Conservation (phyloP, 2,888 invertebrate genomes). For the Parnassius glacialis region DNA sequence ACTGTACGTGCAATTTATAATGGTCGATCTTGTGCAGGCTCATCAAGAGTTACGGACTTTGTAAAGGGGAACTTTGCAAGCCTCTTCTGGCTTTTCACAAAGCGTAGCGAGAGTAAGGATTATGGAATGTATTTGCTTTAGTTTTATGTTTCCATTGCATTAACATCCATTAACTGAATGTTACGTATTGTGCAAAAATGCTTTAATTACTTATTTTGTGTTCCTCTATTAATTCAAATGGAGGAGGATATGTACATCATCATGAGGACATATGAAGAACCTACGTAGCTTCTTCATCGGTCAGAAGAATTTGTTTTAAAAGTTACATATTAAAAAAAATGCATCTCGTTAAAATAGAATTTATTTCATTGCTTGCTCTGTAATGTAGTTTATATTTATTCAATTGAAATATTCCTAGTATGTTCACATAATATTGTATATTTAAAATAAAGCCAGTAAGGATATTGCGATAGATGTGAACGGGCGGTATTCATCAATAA, state of each 20-base stretch:
- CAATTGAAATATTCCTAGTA: neutral
- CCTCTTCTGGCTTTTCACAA: conserved; percentile 15
- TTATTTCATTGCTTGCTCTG: too few relatives aligned
- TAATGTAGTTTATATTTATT: neutral
- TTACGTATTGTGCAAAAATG: neutral
- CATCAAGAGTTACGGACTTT: conserved; percentile 26
- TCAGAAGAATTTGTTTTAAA: too few relatives aligned
- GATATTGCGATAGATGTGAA: neutral
- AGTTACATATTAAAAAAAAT: too few relatives aligned
- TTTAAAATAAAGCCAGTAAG: neutral
- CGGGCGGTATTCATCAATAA: conserved; percentile 5
- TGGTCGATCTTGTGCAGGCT: conserved; percentile 23
- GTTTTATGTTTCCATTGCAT: neutral
- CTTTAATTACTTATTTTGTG: too few relatives aligned
- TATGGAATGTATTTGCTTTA: conserved; percentile 14
- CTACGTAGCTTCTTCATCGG: too few relatives aligned
- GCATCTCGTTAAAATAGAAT: too few relatives aligned
- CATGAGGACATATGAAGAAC: too few relatives aligned
- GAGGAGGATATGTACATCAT: too few relatives aligned
- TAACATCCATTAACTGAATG: neutral
- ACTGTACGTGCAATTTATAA: conserved; percentile 32
- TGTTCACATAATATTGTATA: neutral
- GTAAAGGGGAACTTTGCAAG: conserved; percentile 22
- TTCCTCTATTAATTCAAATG: too few relatives aligned
- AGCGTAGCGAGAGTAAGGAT: conserved; percentile 12